Evolutionary conservation across 2,113 vertebrate genomes (phyloP), one percentile per base, ranked within the genome.

Genomic region (Macaca fascicularis): DNA sequence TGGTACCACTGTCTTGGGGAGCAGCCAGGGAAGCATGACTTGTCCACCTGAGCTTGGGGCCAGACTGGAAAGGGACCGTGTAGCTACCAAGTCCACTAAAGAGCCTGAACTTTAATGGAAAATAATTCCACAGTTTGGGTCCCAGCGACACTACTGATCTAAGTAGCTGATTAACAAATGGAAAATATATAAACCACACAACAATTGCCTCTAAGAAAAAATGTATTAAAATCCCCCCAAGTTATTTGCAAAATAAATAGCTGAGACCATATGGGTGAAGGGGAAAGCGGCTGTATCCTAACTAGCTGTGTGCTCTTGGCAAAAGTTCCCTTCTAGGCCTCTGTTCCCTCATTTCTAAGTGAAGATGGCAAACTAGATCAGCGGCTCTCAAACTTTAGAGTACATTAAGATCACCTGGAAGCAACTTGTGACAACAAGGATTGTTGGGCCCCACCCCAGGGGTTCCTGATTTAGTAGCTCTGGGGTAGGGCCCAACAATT

Each of bases 161-260:
- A 81, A 95, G 90, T 30, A 96, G 96, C 57, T 95, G 94, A 96
- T 97, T 96, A 96, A 95, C 92, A 93, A 97, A 85, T 86, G 94
- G 93, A 97, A 98, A 97, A 97, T 75, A 94, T 48, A 97, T 94
- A 98, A 94, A 95, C 83, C 78, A 64, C 80, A 17, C 38, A 89
- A 92, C 75, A 94, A 97, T 67, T 95, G 90, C 95, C 84, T 86
- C 85, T 55, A 74, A 96, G 96, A 89, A 95, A 96, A 93, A 92
- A 91, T 20, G 76, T 87, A 96, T 97, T 97, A 95, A 96, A 97
- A 78, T 38, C n/a, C n/a, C 43, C 76, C 72, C 40, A 11, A 74
- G 87, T 87, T 88, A 84, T 95, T 96, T 97, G 59, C 57, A 89
- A 97, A 95, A 90, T 89, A 90, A 96, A 94, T 82, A 93, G 89